These are phyloP conservation scores for Hexactinellida sp. DNA, from an alignment of 37 sponge, comb jelly and placozoan genomes.

Conservation along the genomic window DNA sequence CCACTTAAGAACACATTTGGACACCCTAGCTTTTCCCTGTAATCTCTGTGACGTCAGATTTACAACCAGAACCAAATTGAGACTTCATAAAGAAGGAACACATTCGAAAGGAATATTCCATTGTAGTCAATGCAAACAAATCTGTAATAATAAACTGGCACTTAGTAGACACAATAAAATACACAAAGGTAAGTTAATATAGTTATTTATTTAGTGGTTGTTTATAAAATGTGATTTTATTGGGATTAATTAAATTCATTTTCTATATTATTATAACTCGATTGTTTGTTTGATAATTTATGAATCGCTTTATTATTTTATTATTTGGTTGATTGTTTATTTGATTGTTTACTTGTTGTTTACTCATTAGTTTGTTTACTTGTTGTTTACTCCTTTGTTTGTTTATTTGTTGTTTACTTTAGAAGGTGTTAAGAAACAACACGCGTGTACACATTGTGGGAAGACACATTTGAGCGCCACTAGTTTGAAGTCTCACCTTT, in stretches of 20 bases:
- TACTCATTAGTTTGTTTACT: no score
- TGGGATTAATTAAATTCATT: no score
- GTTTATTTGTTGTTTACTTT: no score
- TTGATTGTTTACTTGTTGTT: no score
- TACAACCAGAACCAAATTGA: not conserved
- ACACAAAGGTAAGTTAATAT: not conserved
- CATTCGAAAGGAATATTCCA: not conserved
- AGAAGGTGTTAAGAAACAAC: no score
- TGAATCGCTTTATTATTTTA: no score
- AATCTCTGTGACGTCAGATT: not conserved
- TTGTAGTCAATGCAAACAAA: not conserved
- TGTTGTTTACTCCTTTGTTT: no score
- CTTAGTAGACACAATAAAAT: not conserved
- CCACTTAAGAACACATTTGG: not conserved
- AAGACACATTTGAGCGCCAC: not conserved
- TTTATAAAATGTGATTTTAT: no score
- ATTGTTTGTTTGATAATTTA: no score
- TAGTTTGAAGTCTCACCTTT: not conserved
- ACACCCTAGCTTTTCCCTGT: not conserved
- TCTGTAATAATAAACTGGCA: not conserved
- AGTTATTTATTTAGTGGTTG: not conserved
- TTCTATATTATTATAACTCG: no score
- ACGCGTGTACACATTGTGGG: not conserved
- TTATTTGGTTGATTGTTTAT: no score
- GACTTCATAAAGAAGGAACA: not conserved